Evolutionary conservation across 2,113 vertebrate species (phyloP), one percentile per base, ranked within the genome.

Genomic region (Heterochromis multidens): DNA sequence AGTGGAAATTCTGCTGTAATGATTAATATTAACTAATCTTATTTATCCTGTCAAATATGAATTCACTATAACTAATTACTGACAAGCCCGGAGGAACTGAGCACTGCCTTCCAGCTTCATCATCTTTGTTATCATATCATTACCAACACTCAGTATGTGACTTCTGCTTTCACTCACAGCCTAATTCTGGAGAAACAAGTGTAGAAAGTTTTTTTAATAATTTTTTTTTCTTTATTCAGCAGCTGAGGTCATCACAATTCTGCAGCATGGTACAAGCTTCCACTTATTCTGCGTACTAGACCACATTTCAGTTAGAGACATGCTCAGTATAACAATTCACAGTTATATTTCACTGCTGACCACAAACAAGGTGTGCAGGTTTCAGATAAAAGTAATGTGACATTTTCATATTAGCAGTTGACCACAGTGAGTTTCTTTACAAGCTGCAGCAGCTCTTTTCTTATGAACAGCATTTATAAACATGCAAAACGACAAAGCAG

Each of bases 401-500:
- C 19, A 63, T 37, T 63, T 31, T 61, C 31, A n/a, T 23, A 37
- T 14, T 14, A 37, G 19, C 61, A n/a, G 61, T 6, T 19, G 49
- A 52, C 49, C 49, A 8, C 46, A 7, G 2, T 0, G 0, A 35
- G 61, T 33, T 35, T 9, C 1, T 10, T 35, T 3, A 13, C 1
- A 21, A n/a, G 19, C 0, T 0, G 7, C 33, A 63, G 31, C 19
- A 63, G 33, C 6, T 37, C 2, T 14, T 63, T 63, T 37, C 17
- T 5, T 0, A 3, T 63, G 0, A 63, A 8, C 31, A 63, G 33
- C 2, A 19, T n/a, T 63, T 4, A 37, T n/a, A 37, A 37, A 63
- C 33, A 37, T 23, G 33, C n/a, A n/a, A 63, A 63, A 63, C 19
- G 7, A 35, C 10, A 63, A 2, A 2, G 19, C 21, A 63, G n/a